phyloP scores from a whole-genome alignment of 2,797 vertebrate genomes.

The Halcyon leucocephala region DNA sequence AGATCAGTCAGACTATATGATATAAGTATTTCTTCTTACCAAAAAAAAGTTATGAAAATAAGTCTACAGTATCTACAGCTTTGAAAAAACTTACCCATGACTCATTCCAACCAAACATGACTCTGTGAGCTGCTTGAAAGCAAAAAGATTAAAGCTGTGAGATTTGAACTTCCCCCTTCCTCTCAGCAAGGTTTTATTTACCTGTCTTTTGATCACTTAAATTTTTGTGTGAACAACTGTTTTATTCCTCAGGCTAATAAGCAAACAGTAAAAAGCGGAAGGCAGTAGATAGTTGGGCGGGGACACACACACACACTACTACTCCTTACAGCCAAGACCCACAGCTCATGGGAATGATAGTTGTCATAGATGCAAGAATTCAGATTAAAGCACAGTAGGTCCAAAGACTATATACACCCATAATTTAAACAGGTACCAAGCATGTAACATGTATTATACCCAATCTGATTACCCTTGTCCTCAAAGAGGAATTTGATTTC shows the following conservation, averaged over 20 bases:
- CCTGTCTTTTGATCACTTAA: neutral
- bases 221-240: neutral
- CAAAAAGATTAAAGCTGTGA: neutral
- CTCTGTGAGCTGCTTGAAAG: neutral
- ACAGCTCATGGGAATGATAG: rapidly evolving
- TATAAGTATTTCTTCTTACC: neutral
- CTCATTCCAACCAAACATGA: neutral
- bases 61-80: neutral
- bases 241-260: neutral
- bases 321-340: neutral
- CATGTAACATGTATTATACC: neutral
- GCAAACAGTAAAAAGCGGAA: neutral
- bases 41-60: neutral
- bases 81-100: neutral
- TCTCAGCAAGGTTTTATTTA: neutral
- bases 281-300: neutral
- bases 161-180: neutral
- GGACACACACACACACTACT: neutral
- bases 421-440: neutral
- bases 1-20: neutral
- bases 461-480: neutral
- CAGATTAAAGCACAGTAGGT: neutral
- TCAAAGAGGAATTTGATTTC: neutral
- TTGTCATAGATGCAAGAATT: neutral
- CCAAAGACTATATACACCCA: neutral